Evolutionary conservation across 2,888 invertebrate species (phyloP).

Genomic region (Geotrupes spiniger): DNA sequence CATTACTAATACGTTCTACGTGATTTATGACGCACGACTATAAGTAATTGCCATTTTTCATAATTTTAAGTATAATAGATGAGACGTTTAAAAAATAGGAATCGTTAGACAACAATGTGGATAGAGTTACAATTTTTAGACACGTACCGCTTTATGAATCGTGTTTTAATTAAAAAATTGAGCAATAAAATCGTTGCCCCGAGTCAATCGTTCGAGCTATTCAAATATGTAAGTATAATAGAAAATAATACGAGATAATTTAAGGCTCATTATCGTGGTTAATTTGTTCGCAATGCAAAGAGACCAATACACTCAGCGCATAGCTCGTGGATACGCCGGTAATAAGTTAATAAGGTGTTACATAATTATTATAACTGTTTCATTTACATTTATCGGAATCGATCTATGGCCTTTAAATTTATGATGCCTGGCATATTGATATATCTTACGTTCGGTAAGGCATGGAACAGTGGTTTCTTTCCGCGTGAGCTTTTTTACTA

Average conservation of each 20-base stretch:
- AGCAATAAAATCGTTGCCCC: neutral
- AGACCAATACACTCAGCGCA: no score
- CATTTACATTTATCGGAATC: neutral
- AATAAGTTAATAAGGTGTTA: slow-evolving; percentile 10
- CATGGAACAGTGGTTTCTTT: neutral
- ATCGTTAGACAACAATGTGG: no score
- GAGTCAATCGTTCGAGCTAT: no score
- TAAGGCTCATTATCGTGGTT: no score
- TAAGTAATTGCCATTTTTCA: no score
- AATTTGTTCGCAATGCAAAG: no score
- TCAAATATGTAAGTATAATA: no score
- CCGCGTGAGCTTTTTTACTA: neutral
- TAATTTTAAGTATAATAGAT: no score
- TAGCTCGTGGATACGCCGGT: neutral
- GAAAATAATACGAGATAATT: no score
- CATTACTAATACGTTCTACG: no score
- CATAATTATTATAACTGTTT: slow-evolving; percentile 8
- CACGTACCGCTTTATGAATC: slow-evolving; percentile 2
- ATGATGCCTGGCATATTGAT: neutral
- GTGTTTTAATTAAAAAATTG: neutral
- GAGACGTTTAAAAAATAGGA: no score
- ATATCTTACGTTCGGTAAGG: neutral
- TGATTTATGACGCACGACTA: no score
- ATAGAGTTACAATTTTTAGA: neutral
- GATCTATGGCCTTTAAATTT: slow-evolving; percentile 1